Evolutionary conservation across 2,797 vertebrate genomes (phyloP).

Genomic region (Macropodus opercularis): DNA sequence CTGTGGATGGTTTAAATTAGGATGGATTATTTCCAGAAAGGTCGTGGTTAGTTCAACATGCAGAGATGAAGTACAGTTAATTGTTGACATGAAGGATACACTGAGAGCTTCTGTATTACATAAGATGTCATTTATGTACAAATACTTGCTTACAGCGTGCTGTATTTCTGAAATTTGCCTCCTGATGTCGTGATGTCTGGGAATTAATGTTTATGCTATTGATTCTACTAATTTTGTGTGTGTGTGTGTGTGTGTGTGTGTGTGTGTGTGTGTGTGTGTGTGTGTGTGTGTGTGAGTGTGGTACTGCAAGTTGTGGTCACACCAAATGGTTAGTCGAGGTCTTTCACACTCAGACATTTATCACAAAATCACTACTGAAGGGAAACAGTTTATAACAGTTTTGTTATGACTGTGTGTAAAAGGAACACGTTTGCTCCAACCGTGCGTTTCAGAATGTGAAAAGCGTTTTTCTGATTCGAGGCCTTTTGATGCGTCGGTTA

Average conservation of each 20-base stretch:
- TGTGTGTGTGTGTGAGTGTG: not conserved
- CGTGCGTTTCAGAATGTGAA: not conserved
- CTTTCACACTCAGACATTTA: not conserved
- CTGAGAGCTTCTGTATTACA: constrained; percentile 11
- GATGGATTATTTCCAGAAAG: not conserved
- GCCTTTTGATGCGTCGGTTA: constrained; percentile 10
- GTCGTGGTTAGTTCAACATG: not conserved
- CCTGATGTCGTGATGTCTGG: constrained; percentile 1
- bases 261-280: constrained; percentile 10
- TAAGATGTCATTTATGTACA: constrained; percentile 9
- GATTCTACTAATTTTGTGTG: not conserved
- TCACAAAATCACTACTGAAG: not conserved
- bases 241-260: not conserved
- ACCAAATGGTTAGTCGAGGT: not conserved
- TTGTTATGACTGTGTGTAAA: not conserved
- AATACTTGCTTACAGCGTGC: constrained; percentile 5
- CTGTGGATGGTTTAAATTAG: not conserved
- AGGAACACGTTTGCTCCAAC: not conserved
- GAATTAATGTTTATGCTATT: not conserved
- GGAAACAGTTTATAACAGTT: not conserved
- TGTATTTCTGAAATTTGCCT: constrained; percentile 38
- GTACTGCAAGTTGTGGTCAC: not conserved
- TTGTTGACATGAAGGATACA: constrained; percentile 24
- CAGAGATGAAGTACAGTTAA: no score
- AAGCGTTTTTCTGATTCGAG: constrained; percentile 30